A percentile compares a stretch with the other conserved stretches of the same genome.
phyloP scores from a whole-genome alignment of 1,140 invertebrate genomes.

The Aphaenogaster floridana region DNA sequence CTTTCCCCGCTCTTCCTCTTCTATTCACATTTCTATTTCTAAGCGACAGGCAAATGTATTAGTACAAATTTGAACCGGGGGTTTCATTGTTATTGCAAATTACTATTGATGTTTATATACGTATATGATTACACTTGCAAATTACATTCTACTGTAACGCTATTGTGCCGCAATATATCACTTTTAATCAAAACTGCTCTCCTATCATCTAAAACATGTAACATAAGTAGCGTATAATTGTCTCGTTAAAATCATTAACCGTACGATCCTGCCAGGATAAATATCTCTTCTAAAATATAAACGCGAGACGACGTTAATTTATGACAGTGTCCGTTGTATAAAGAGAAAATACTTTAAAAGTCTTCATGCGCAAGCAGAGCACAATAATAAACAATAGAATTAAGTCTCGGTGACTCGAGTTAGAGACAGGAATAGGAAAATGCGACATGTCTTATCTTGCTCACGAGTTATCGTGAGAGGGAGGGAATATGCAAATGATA shows the following conservation, averaged over 20 bases:
- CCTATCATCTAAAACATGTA: neutral
- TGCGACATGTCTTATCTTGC: conserved; percentile 45
- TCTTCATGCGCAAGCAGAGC: neutral
- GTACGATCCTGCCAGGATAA: neutral
- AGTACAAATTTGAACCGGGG: neutral
- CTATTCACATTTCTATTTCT: neutral
- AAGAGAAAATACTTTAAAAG: neutral
- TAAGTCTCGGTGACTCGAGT: conserved; percentile 13
- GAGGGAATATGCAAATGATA: conserved; percentile 43
- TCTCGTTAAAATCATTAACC: conserved; percentile 7
- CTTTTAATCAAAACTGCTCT: neutral
- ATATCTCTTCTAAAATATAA: conserved; percentile 8
- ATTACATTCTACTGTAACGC: neutral
- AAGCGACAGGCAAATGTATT: neutral
- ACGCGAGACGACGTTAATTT: neutral
- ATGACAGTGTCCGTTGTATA: neutral
- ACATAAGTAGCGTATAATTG: neutral
- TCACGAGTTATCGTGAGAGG: conserved; percentile 17
- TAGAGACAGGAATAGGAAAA: conserved; percentile 31
- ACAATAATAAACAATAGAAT: conserved; percentile 40
- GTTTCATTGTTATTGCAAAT: neutral
- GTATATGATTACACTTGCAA: neutral
- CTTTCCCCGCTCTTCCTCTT: neutral
- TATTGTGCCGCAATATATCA: neutral
- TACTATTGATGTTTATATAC: neutral